phyloP scores from a whole-genome alignment of 2,888 invertebrate genomes.

The Cephus rjabovi region DNA sequence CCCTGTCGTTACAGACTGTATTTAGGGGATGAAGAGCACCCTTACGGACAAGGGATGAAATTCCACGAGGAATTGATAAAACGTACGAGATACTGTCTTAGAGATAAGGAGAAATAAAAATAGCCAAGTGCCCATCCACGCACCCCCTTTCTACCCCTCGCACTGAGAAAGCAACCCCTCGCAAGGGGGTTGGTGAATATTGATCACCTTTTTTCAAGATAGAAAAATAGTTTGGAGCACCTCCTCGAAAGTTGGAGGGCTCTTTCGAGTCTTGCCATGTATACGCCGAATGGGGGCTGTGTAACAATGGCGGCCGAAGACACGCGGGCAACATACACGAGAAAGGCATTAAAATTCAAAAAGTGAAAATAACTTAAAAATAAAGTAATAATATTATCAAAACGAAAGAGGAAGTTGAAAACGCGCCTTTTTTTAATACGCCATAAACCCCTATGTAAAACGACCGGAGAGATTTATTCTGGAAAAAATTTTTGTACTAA shows the following conservation, averaged over 20 bases:
- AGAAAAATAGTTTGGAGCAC: constrained; percentile 53
- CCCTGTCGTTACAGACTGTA: not conserved
- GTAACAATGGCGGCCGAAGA: constrained; percentile 43
- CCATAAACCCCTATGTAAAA: not conserved
- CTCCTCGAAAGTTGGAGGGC: constrained; percentile 43
- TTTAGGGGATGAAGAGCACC: not conserved
- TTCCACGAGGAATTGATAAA: not conserved
- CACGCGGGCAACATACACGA: constrained; percentile 42
- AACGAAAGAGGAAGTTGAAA: not conserved
- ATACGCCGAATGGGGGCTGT: constrained; percentile 37
- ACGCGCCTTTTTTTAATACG: not conserved
- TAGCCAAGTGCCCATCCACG: constrained; percentile 33
- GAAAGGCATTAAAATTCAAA: constrained; percentile 45
- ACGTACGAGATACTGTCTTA: not conserved
- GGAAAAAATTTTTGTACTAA: not conserved
- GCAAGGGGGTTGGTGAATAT: constrained; percentile 3
- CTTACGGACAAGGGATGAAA: not conserved
- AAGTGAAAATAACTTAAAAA: constrained; percentile 6
- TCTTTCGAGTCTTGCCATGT: constrained; percentile 38
- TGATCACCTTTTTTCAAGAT: constrained; percentile 50
- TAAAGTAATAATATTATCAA: not conserved
- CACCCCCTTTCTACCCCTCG: constrained; percentile 43
- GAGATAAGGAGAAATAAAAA: not conserved
- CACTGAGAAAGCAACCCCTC: not conserved
- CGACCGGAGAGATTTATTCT: not conserved